A percentile compares a stretch with the other conserved stretches of the same genome.
These are phyloP conservation scores for Glossosoma conforme DNA, from an alignment of 1,140 invertebrate species.

Conservation along the genomic window DNA sequence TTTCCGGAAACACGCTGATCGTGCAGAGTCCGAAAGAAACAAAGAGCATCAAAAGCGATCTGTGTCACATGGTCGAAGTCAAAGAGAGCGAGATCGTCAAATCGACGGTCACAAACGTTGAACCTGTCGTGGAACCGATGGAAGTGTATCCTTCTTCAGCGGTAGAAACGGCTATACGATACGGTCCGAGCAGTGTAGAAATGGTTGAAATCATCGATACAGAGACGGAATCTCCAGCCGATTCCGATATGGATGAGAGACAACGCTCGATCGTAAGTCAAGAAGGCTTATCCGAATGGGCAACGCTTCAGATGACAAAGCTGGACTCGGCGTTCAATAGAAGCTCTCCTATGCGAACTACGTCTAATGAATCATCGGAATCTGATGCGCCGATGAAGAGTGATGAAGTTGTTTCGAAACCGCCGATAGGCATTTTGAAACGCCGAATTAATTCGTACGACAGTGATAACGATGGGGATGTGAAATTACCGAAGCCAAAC, in stretches of 20 bases:
- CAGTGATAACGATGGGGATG: slow-evolving; percentile 17
- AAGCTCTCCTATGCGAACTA: not conserved
- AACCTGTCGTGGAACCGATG: slow-evolving; percentile 47
- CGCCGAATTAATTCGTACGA: slow-evolving; percentile 28
- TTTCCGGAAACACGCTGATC: slow-evolving; percentile 53
- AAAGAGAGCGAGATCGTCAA: slow-evolving; percentile 55
- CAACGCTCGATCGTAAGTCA: slow-evolving; percentile 26
- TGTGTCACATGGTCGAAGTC: slow-evolving; percentile 53
- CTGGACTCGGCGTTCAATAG: slow-evolving; percentile 13
- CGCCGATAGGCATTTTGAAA: slow-evolving; percentile 43
- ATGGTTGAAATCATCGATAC: slow-evolving; percentile 52
- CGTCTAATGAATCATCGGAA: not conserved
- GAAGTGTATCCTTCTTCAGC: slow-evolving; percentile 42
- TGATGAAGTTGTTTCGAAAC: slow-evolving; percentile 39
- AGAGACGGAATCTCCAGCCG: slow-evolving; percentile 51
- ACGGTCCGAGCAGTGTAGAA: slow-evolving; percentile 41
- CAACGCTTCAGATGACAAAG: slow-evolving; percentile 21
- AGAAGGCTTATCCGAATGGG: slow-evolving; percentile 38
- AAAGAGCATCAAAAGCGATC: slow-evolving; percentile 33
- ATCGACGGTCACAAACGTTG: slow-evolving; percentile 41
- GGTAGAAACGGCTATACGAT: slow-evolving; percentile 38
- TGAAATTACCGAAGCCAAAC: slow-evolving; percentile 14
- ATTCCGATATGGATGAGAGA: slow-evolving; percentile 52
- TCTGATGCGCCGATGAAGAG: slow-evolving; percentile 30
- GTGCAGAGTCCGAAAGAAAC: slow-evolving; percentile 27